Percentiles rank a stretch among this genome's conserved stretches.
Evolutionary conservation across 2,888 invertebrate genomes (phyloP).

Genomic region (Operophtera brumata): DNA sequence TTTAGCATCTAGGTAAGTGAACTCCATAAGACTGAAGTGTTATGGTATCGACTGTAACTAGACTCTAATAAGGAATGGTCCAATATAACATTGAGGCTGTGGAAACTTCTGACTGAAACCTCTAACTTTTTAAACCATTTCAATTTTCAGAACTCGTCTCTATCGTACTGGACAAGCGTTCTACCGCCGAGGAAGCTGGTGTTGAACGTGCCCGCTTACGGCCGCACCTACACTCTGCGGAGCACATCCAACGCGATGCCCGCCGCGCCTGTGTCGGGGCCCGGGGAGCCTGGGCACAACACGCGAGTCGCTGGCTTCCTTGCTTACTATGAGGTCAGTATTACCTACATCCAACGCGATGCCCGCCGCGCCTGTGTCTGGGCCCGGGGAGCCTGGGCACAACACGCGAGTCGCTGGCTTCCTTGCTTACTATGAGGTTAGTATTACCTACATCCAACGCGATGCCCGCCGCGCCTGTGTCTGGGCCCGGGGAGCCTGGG

Average conservation of each 20-base stretch:
- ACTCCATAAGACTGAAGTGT: no score
- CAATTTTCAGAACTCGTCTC: conserved; percentile 81
- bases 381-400: conserved; percentile 85
- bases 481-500: conserved; percentile 86
- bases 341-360: conserved; percentile 63
- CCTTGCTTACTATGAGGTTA: conserved; percentile 87
- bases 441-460: conserved; percentile 55
- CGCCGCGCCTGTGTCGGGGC: conserved; percentile 82
- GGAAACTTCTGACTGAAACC: no score
- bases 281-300: conserved; percentile 85
- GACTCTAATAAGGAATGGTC: no score
- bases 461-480: conserved; percentile 80
- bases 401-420: conserved; percentile 87
- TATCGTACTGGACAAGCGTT: conserved; percentile 87
- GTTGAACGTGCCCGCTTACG: conserved; percentile 89
- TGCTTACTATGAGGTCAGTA: conserved; percentile 86
- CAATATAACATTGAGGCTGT: no score
- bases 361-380: conserved; percentile 81
- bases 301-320: conserved; percentile 87
- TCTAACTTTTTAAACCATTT: conserved; percentile 5
- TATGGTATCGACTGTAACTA: no score
- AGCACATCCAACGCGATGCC: conserved; percentile 75
- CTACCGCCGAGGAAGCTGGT: conserved; percentile 84
- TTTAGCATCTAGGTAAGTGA: no score
- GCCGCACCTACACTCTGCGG: conserved; percentile 85